Percentiles rank a stretch among this genome's conserved stretches.
Evolutionary conservation across 2,888 invertebrate species (phyloP).

Genomic region (Tuberolachnus salignus): DNA sequence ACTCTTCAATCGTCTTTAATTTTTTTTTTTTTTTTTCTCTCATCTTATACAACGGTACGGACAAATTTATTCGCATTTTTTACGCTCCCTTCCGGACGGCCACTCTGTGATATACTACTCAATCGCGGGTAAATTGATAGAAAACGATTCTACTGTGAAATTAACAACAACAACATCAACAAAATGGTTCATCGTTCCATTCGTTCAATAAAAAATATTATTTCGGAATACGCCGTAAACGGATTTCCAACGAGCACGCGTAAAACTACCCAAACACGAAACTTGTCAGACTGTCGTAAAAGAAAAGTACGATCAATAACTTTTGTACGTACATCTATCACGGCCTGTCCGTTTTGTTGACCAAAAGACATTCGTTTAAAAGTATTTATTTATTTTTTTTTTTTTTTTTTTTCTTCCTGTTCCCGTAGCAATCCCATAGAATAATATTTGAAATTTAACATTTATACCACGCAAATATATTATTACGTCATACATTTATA

Average conservation of each 20-base stretch:
- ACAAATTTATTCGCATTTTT: no score
- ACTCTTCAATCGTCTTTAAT: no score
- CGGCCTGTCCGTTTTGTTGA: slow-evolving; percentile 19
- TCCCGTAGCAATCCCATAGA: background rate
- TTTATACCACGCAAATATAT: no score
- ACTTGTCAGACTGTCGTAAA: slow-evolving; percentile 17
- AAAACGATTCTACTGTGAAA: background rate
- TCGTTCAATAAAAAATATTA: slow-evolving; percentile 3
- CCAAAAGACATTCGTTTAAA: slow-evolving; percentile 22
- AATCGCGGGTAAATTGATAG: no score
- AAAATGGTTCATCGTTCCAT: background rate
- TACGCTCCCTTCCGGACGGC: no score
- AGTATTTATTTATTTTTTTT: slow-evolving; percentile 10
- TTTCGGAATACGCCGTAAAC: background rate
- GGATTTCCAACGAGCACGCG: background rate
- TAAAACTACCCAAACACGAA: background rate
- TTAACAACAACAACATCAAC: background rate
- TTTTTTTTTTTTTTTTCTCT: no score
- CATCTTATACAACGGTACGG: no score
- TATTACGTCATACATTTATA: no score
- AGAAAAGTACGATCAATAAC: slow-evolving; percentile 32
- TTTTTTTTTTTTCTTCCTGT: background rate
- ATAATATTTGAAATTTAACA: slow-evolving; percentile 5
- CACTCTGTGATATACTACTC: no score
- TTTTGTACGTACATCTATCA: slow-evolving; percentile 29